Evolutionary conservation across 2,113 vertebrate genomes (phyloP).

Genomic region (Podilymbus podiceps): DNA sequence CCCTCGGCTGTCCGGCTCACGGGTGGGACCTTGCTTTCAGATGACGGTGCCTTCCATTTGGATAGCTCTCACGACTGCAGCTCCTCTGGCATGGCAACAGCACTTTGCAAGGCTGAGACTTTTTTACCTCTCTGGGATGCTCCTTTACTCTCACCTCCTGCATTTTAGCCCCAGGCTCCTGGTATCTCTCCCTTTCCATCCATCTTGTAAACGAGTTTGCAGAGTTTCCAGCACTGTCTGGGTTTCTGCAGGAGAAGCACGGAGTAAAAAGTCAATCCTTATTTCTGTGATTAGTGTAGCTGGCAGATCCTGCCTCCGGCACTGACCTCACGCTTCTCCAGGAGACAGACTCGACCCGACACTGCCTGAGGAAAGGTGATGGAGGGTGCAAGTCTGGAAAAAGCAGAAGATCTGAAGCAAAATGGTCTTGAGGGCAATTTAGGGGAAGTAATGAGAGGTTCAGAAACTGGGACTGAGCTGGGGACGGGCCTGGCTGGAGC

Average conservation of each 20-base stretch:
- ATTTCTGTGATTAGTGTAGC: background rate
- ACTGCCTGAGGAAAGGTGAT: background rate
- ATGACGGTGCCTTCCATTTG: background rate
- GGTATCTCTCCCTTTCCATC: background rate
- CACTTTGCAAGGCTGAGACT: background rate
- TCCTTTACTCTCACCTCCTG: background rate
- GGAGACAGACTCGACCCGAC: background rate
- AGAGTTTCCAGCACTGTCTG: background rate
- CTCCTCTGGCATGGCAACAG: background rate
- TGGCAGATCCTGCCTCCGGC: background rate
- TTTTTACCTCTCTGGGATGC: background rate
- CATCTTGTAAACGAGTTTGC: background rate
- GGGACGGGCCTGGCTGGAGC: background rate
- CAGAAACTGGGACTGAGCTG: background rate
- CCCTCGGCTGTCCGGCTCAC: rapidly evolving
- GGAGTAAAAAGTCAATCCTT: background rate
- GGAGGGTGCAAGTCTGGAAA: background rate
- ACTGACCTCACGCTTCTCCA: background rate
- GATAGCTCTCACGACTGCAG: background rate
- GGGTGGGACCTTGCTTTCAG: background rate
- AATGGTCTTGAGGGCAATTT: background rate
- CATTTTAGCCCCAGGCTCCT: background rate
- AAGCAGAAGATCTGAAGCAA: background rate
- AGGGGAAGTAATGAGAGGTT: background rate
- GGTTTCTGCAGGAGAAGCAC: background rate